These are phyloP conservation scores for Oreochromis aureus DNA, from an alignment of 2,113 vertebrate species.

Conservation along the genomic window DNA sequence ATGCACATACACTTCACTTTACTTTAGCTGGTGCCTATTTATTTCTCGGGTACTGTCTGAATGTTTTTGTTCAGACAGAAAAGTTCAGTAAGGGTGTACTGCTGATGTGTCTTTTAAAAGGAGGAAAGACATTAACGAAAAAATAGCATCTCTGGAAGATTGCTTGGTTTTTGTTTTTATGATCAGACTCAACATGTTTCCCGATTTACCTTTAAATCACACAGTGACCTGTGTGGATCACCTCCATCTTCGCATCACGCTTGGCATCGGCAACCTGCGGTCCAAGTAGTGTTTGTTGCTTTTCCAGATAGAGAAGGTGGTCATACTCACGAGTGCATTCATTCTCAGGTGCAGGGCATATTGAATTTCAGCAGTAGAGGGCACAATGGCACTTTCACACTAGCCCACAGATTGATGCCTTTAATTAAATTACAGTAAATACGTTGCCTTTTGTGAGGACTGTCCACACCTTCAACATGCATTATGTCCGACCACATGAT, in stretches of 20 bases:
- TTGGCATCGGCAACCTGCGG: not conserved
- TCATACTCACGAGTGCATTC: not conserved
- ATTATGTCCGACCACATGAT: not conserved
- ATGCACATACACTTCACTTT: not conserved
- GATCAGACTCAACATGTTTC: not conserved
- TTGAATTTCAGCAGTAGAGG: slow-evolving; percentile 8
- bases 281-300: not conserved
- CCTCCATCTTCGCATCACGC: not conserved
- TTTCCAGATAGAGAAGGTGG: not conserved
- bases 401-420: not conserved
- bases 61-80: not conserved
- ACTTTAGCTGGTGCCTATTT: not conserved
- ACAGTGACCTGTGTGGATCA: not conserved
- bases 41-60: not conserved
- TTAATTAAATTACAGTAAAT: slow-evolving; percentile 2
- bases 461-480: not conserved
- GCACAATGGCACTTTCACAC: slow-evolving; percentile 3
- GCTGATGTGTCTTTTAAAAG: not conserved
- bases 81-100: not conserved
- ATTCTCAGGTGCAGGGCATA: not conserved
- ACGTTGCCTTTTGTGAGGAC: not conserved
- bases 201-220: not conserved
- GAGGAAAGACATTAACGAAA: not conserved
- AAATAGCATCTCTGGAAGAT: not conserved
- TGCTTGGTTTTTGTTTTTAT: not conserved